Evolutionary conservation across 2,888 invertebrate species (phyloP).

Genomic region (Tolmerus cingulatus): DNA sequence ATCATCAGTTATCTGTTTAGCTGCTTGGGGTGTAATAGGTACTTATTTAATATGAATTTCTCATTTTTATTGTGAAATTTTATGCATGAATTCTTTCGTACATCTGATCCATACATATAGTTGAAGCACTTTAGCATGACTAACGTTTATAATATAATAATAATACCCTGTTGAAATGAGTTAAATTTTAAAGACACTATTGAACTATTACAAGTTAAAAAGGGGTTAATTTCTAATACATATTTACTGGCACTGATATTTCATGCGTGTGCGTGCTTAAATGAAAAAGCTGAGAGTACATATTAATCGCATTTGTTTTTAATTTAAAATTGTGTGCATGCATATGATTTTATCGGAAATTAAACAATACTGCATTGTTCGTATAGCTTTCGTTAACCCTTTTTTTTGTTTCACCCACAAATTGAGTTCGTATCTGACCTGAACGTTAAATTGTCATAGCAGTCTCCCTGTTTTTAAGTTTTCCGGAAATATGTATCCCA

Average conservation of each 20-base stretch:
- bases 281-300: not conserved
- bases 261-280: not conserved
- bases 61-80: too few relatives aligned
- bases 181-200: too few relatives aligned
- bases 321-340: slow-evolving; percentile 7
- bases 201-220: not conserved
- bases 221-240: not conserved
- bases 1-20: too few relatives aligned
- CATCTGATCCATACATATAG: too few relatives aligned
- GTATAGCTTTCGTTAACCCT: not conserved
- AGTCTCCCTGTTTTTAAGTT: not conserved
- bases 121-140: too few relatives aligned
- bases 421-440: not conserved
- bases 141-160: too few relatives aligned
- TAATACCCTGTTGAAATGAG: too few relatives aligned
- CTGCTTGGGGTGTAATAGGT: too few relatives aligned
- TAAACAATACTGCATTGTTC: not conserved
- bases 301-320: not conserved
- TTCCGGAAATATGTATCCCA: not conserved
- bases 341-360: not conserved
- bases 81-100: too few relatives aligned
- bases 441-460: not conserved
- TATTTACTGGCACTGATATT: not conserved
- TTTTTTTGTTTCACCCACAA: not conserved
- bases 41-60: too few relatives aligned